These are phyloP conservation scores for Dissostichus mawsoni DNA, from an alignment of 2,113 vertebrate species.

Conservation along the genomic window DNA sequence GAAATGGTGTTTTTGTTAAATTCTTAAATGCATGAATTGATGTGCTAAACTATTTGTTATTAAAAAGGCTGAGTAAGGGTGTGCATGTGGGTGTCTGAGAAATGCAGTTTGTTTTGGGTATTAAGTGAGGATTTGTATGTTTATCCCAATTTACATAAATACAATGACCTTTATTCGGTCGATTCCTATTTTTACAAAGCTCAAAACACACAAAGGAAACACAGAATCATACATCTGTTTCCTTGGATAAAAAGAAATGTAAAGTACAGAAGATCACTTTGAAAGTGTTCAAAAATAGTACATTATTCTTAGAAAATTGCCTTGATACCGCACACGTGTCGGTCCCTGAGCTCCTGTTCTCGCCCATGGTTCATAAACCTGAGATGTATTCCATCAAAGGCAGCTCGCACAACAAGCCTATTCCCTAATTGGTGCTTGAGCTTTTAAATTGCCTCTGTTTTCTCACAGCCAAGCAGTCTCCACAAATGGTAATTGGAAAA, in stretches of 20 bases:
- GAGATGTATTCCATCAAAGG: conserved; percentile 68
- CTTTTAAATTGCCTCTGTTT: conserved; percentile 64
- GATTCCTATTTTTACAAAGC: neutral
- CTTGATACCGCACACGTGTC: neutral
- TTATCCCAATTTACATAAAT: neutral
- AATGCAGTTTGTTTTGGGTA: neutral
- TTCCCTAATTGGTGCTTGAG: conserved; percentile 74
- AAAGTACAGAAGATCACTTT: neutral
- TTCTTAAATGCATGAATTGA: neutral
- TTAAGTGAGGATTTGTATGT: neutral
- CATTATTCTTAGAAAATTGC: conserved; percentile 5
- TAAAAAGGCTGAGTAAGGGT: neutral
- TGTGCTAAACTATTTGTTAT: neutral
- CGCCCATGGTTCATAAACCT: conserved; percentile 50
- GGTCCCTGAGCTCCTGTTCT: conserved; percentile 10
- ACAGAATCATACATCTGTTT: neutral
- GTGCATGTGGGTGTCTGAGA: neutral
- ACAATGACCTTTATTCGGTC: neutral
- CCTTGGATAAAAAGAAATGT: neutral
- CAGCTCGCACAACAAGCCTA: conserved; percentile 51
- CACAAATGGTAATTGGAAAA: conserved; percentile 39
- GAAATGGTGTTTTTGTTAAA: neutral
- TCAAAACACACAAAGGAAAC: neutral
- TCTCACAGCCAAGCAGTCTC: conserved; percentile 38
- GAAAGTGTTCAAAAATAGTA: neutral